Base-by-base conservation (phyloP, 2,888 invertebrate genomes). In the Cosmopolites sordidus region DNA sequence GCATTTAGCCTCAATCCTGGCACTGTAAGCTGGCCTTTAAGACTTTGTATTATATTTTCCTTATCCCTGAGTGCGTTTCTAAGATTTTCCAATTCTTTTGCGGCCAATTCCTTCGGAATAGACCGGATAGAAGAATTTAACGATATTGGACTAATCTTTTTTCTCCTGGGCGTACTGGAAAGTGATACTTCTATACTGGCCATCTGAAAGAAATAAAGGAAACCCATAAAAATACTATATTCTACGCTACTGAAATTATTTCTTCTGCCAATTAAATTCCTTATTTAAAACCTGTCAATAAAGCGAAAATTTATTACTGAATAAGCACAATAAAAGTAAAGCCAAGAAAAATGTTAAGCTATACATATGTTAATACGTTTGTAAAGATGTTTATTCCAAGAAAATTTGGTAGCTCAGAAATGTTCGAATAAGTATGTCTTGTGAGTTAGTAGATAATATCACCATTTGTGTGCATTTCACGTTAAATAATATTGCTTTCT, bases 101-200 rank as follows among this genome's bases (percentile, higher is more conserved):
- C 73, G 51, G 80, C 75, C 64, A 75, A 49, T 64, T 73, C 69
- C 71, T 75, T 66, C 11, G 66, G 66, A 46, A 64, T 66, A 9
- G 75, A 72, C 48, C 69, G 69, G 51, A 69, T 69, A 4, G 69
- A 70, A 6, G 69, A 70, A 50, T 72, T 66, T 14, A 71, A 42
- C 47, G 67, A 69, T 22, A 70, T 62, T 2, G 69, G 70, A 59
- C 69, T 73, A 50, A 71, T 69, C 54, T 84, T 80, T 56, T 84
- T 80, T 59, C 84, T 74, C 46, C 81, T 73, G 1, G 82, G 81
- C n/a, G 80, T 79, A 51, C 79, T 81, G 42, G 82, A 83, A 64
- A 89, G 75, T 1, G 89, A 89, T 47, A 90, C 87, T 72, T 90
- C 90, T 64, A 90, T 88, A 66, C 84, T 88, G 53, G 89, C 88